phyloP scores from a whole-genome alignment of 2,113 vertebrate species.

The Sebastes fasciatus region DNA sequence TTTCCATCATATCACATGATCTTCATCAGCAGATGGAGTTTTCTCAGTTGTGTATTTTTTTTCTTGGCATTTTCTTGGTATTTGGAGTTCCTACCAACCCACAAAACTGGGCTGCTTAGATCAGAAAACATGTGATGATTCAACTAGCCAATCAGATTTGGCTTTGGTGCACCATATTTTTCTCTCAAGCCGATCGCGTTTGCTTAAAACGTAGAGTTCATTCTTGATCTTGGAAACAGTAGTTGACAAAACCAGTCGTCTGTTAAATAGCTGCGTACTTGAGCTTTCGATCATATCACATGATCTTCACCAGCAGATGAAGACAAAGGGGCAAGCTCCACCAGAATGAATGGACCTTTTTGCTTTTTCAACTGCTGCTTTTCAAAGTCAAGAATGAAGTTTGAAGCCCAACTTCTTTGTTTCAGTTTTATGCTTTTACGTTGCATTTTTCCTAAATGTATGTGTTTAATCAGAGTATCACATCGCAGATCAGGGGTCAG shows the following conservation, averaged over 20 bases:
- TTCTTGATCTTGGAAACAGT: neutral
- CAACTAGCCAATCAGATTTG: too few relatives aligned
- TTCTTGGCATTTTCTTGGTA: neutral
- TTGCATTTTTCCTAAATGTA: neutral
- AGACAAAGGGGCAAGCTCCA: neutral
- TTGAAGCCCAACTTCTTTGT: neutral
- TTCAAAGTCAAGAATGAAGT: neutral
- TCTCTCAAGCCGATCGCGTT: neutral
- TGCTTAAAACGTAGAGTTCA: neutral
- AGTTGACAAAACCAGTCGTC: neutral
- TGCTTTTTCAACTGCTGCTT: neutral
- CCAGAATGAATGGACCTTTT: neutral
- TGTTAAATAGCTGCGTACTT: neutral
- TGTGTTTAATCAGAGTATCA: neutral
- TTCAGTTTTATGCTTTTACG: neutral
- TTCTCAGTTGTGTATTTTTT: neutral
- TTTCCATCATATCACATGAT: neutral
- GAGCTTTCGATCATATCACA: neutral
- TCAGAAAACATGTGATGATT: too few relatives aligned
- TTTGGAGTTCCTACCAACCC: too few relatives aligned
- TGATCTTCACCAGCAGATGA: neutral
- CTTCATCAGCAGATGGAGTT: neutral
- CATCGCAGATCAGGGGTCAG: neutral
- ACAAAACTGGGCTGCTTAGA: too few relatives aligned
- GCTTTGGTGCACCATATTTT: too few relatives aligned